Conservation (phyloP, 2,888 invertebrate genomes). For the Ophion ellenae region DNA sequence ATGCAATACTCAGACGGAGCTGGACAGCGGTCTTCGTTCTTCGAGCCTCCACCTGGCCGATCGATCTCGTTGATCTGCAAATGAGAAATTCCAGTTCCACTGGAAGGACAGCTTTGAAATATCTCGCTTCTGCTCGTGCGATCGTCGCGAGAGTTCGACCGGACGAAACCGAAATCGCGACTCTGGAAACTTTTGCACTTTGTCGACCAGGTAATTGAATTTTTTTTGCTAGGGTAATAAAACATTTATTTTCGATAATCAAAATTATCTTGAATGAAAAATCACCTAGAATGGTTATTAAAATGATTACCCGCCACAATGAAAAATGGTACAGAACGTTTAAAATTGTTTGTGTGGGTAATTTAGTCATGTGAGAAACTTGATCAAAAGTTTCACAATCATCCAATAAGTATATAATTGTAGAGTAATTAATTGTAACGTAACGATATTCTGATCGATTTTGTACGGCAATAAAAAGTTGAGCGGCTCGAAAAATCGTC, state of each 20-base stretch:
- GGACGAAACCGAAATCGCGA: conserved; percentile 84
- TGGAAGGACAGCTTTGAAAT: conserved; percentile 59
- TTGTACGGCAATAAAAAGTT: too few species aligned
- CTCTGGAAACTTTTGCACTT: conserved; percentile 84
- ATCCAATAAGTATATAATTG: too few species aligned
- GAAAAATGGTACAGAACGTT: too few species aligned
- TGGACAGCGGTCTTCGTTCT: conserved; percentile 87
- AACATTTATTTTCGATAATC: neutral
- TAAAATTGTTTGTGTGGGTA: too few species aligned
- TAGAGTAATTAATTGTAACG: too few species aligned
- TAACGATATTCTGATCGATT: too few species aligned
- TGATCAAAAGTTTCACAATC: too few species aligned
- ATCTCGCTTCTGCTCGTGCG: conserved; percentile 77
- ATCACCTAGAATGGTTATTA: neutral
- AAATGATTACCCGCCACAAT: too few species aligned
- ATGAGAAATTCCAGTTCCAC: conserved; percentile 40
- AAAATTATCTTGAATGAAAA: neutral
- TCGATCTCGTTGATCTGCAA: conserved; percentile 81
- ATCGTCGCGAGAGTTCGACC: conserved; percentile 83
- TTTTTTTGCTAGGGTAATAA: neutral
- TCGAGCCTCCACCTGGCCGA: conserved; percentile 86
- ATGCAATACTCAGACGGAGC: conserved; percentile 85
- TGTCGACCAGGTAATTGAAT: conserved; percentile 84
- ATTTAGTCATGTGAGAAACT: too few species aligned
- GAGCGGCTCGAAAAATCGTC: too few species aligned